Evolutionary conservation across 2,888 invertebrate genomes (phyloP), one percentile per base, ranked within the genome.

Genomic region (Nezara viridula): DNA sequence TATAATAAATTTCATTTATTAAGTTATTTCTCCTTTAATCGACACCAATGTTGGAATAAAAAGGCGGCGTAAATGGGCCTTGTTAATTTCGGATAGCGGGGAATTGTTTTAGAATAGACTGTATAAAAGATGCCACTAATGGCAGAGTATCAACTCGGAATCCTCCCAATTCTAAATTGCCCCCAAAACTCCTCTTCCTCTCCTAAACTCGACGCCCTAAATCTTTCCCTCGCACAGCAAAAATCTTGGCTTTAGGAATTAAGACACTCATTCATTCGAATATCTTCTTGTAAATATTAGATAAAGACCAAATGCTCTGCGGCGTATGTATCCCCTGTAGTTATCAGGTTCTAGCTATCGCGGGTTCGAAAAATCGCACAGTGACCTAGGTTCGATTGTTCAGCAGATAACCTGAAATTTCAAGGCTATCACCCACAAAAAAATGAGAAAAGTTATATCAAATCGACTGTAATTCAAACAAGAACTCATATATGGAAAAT

Each of bases 61-160:
- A 60, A 60, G 27, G 27, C 60, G 12, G 60, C 27, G 60, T 27
- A 12, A 27, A 60, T 60, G 14, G 60, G 3, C 27, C 60, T 60
- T 14, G 60, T 27, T 60, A 60, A 60, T 60, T 60, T 77, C 77
- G 40, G 60, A 16, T 5, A 7, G 77, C 21, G 40, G 40, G 1
- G 32, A 77, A 77, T 77, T 77, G 40, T 77, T 77, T 77, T 77
- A 37, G 24, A 77, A 40, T 37, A 77, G 77, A 32, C 24, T 24
- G 5, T 24, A 40, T 44, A 77, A 77, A 77, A 24, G 40, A 37
- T 77, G 40, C 77, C 77, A 77, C 77, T 77, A 77, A 77, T 77
- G 77, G 77, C 77, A 21, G 2, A 40, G 40, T 77, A 40, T 77
- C 77, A 40, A 24, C 60, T 21, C 77, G 24, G 19, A 77, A 77